These are phyloP conservation scores for Camelus dromedarius DNA, from an alignment of 2,113 vertebrate genomes.

Conservation along the genomic window DNA sequence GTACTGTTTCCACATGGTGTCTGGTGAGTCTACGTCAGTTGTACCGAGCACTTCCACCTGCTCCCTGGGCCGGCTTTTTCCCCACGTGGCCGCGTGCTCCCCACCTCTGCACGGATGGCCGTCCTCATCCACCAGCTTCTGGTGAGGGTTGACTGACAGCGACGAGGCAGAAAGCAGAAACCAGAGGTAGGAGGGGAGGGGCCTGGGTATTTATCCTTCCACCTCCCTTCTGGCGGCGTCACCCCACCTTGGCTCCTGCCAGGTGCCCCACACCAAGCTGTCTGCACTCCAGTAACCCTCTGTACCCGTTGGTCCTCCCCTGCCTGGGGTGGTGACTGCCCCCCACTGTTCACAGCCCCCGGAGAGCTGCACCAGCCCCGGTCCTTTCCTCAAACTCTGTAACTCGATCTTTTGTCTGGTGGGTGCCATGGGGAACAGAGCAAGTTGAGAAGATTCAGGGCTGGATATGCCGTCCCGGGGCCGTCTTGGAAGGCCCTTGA, in stretches of 20 bases:
- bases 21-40: too few species aligned
- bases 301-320: too few species aligned
- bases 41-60: not conserved
- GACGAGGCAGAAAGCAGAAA: not conserved
- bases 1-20: rapidly evolving
- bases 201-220: not conserved
- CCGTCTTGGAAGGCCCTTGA: not conserved
- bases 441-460: rapidly evolving
- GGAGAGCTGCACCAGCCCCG: not conserved
- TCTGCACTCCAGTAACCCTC: not conserved
- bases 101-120: rapidly evolving
- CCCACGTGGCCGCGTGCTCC: not conserved
- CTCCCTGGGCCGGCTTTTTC: not conserved
- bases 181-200: not conserved
- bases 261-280: too few species aligned
- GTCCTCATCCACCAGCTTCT: not conserved
- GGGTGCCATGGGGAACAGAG: not conserved
- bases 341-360: rapidly evolving
- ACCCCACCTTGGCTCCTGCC: not conserved
- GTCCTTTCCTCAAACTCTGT: not conserved
- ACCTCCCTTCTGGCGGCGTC: not conserved
- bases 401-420: not conserved
- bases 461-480: rapidly evolving
- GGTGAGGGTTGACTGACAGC: not conserved
- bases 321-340: too few species aligned